phyloP scores from a whole-genome alignment of 2,888 invertebrate genomes.

The Watsonalla cultraria region DNA sequence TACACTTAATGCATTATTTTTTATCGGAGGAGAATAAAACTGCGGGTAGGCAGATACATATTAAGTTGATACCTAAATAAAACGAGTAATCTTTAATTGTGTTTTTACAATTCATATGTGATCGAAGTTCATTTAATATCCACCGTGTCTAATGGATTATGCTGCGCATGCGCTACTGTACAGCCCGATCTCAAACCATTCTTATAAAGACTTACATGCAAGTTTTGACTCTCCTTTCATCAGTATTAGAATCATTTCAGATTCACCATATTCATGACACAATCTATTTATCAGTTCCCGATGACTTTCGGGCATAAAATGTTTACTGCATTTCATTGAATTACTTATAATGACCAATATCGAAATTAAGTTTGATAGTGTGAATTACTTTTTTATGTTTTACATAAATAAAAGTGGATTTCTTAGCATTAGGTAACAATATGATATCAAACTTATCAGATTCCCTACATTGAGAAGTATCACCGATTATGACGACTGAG shows the following conservation, averaged over 20 bases:
- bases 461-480: too few species aligned
- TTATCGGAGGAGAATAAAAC: background rate
- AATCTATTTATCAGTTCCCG: background rate
- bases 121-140: constrained; percentile 37
- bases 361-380: too few species aligned
- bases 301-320: background rate
- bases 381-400: too few species aligned
- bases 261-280: background rate
- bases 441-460: too few species aligned
- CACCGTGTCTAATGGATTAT: constrained; percentile 56
- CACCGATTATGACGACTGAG: too few species aligned
- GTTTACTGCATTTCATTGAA: too few species aligned
- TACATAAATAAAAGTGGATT: too few species aligned
- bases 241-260: background rate
- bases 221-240: background rate
- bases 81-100: constrained; percentile 16
- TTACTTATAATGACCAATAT: too few species aligned
- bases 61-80: background rate
- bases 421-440: too few species aligned
- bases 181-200: constrained; percentile 28
- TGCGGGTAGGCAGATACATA: background rate
- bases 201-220: constrained; percentile 13
- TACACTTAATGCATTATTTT: too few species aligned
- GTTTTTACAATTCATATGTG: constrained; percentile 27
- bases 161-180: constrained; percentile 54